Conservation (phyloP, 2,797 vertebrate species). For the Agapornis canus region DNA sequence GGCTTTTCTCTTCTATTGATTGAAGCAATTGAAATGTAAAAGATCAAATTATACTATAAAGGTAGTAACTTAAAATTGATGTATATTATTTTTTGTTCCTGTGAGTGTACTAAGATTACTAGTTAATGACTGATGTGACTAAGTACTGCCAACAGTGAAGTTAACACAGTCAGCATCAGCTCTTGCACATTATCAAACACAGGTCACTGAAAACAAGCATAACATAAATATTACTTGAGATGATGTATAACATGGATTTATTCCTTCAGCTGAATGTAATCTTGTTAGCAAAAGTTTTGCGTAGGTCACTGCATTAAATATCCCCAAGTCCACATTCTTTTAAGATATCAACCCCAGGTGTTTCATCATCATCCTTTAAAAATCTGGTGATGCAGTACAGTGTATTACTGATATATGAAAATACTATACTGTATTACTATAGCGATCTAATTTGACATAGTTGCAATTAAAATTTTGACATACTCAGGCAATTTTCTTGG, state of each 20-base stretch:
- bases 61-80: neutral
- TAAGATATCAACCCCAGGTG: neutral
- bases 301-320: neutral
- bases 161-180: neutral
- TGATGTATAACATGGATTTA: neutral
- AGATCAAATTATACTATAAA: neutral
- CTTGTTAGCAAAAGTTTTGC: neutral
- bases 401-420: neutral
- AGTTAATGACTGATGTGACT: neutral
- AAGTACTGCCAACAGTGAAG: neutral
- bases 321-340: neutral
- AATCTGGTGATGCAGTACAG: neutral
- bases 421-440: neutral
- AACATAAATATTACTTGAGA: neutral
- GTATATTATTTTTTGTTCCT: neutral
- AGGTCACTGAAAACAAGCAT: neutral
- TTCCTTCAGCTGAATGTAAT: neutral
- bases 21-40: neutral
- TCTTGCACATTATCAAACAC: neutral
- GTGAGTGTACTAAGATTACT: neutral
- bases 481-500: neutral
- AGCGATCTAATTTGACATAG: neutral
- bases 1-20: neutral
- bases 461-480: neutral
- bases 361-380: neutral